Base-by-base conservation (phyloP, 2,888 invertebrate species). In the Andrena hattorfiana region DNA sequence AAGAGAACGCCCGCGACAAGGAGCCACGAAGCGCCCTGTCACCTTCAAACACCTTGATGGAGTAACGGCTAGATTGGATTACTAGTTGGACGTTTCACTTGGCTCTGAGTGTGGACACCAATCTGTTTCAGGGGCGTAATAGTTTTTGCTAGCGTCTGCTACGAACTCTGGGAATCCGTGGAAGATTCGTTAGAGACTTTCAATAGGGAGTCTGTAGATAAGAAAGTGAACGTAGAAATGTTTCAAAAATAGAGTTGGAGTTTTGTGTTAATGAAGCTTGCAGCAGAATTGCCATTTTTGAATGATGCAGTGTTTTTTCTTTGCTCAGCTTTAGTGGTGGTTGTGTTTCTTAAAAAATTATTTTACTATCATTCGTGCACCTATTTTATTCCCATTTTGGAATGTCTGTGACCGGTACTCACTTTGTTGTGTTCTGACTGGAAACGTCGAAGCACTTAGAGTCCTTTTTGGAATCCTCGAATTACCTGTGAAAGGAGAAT, bases 61-160 rank as follows among this genome's bases (percentile, higher is more conserved):
- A 79, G 80, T 42, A 70, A 63, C 49, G n/a, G 69, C 20, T 30
- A 64, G 59, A 79, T 79, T 79, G 70, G 64, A 79, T 79, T 79
- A 79, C 70, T 26, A 20, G 26, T 10, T 26, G 2, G 35, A 49
- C 63, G 23, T 49, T 32, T 56, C 26, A 48, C 49, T n/a, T 30
- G 54, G 48, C 48, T 68, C 54, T 28, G 35, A 63, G 32, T 35
- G 54, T 63, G 56, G 26, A 42, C 60, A 59, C 4, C 78, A 32
- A 68, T 68, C 54, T 54, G 63, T 42, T 54, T 63, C n/a, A 10
- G 13, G 7, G 26, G 51, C 62, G 60, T 60, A 68, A 78, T 20
- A 4, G 16, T 63, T 35, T 20, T 51, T 26, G 13, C n/a, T 1
- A 5, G 2, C 5, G 6, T 13, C 42, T 0, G 1, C 13, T 1